Evolutionary conservation across 2,888 invertebrate genomes (phyloP), one percentile per base, ranked within the genome.

Genomic region (Embidobia sp.): DNA sequence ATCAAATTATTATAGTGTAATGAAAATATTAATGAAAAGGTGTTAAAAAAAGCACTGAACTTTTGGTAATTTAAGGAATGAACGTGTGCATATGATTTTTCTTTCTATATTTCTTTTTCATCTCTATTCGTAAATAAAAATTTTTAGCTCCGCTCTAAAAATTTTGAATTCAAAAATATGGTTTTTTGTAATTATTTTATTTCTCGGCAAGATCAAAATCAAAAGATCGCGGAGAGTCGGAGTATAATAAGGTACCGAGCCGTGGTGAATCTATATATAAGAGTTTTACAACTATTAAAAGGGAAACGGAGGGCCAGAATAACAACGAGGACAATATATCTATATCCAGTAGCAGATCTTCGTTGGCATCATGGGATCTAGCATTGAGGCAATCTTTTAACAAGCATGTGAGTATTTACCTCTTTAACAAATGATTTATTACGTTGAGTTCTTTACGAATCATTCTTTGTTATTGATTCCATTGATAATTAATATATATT

Each of bases 301-400:
- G 87, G 75, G 90, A 89, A 53, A 83, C 85, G 29, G 89, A 89
- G 79, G 88, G 86, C 63, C 88, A 87, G 77, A 88, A 87, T 42
- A 88, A 87, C 64, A 88, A 88, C 77, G 90, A 90, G 55, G 91
- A 91, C 79, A 90, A 88, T 74, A 89, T 90, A 80, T 91, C 91
- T 74, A 90, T 92, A 80, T 91, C 92, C 70, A 93, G 93, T 82
- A 93, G 93, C 83, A 90, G 91, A 79, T 92, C 92, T 5, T 93
- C 93, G 0, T 87, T 93, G 79, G 92, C 93, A 0, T 92, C 92
- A 10, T 90, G 92, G 90, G 92, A 92, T 86, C 87, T 92, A 77
- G 91, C 92, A 27, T 85, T 91, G 64, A 89, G 91, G 44, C 89
- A 90, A 70, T 90, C 90, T 1, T 89, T 90, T 79, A 90, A 90